These are phyloP conservation scores for Acleris laterana DNA, from an alignment of 2,888 invertebrate species.

Conservation along the genomic window DNA sequence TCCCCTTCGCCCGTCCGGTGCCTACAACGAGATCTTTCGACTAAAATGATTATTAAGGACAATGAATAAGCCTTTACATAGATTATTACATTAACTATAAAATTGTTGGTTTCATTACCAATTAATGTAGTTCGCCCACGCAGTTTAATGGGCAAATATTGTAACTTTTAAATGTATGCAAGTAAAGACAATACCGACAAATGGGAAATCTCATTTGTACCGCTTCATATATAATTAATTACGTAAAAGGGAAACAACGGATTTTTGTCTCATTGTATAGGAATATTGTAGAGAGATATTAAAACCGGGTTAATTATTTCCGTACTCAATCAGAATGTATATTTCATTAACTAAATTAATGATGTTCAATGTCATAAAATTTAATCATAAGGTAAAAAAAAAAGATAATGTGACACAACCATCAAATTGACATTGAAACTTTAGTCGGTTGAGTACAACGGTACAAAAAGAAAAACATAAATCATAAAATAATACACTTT, in stretches of 20 bases:
- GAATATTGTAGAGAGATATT: too few species aligned
- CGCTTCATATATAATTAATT: not conserved
- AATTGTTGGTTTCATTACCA: not conserved
- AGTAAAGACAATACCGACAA: not conserved
- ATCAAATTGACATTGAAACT: too few species aligned
- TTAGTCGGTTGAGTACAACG: too few species aligned
- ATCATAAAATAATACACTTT: too few species aligned
- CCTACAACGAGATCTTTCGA: not conserved
- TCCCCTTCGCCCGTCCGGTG: constrained; percentile 3
- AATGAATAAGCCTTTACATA: not conserved
- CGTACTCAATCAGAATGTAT: too few species aligned
- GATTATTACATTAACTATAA: not conserved
- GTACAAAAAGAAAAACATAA: too few species aligned
- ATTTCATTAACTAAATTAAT: too few species aligned
- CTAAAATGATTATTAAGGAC: not conserved
- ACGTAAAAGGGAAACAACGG: not conserved
- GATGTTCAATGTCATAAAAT: too few species aligned
- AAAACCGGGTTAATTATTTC: too few species aligned
- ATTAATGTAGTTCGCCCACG: not conserved
- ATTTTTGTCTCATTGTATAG: too few species aligned
- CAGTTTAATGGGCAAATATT: not conserved
- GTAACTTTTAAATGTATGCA: not conserved
- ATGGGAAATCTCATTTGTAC: constrained; percentile 3
- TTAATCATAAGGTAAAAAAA: too few species aligned
- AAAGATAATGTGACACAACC: too few species aligned